phyloP scores from a whole-genome alignment of 2,113 vertebrate genomes.

The Paralichthys olivaceus region DNA sequence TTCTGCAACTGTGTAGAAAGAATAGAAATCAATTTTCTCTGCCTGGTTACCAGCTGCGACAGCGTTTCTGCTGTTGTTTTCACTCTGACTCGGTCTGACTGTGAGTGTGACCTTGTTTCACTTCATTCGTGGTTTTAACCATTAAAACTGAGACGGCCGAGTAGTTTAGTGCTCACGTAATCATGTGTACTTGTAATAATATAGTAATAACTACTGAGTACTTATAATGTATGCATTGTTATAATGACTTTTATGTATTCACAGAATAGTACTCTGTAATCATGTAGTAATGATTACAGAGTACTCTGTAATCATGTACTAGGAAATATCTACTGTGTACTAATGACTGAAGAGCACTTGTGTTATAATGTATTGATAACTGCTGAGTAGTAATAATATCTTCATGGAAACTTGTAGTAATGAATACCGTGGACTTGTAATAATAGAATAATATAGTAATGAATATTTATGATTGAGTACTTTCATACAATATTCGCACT shows the following conservation, averaged over 20 bases:
- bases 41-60: constrained; percentile 9
- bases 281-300: not conserved
- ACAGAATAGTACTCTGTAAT: too few relatives aligned
- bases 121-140: not conserved
- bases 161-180: not conserved
- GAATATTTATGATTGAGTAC: too few relatives aligned
- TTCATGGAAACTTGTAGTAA: too few relatives aligned
- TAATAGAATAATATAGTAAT: not conserved
- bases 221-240: too few relatives aligned
- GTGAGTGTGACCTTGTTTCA: not conserved
- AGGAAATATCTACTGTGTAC: too few relatives aligned
- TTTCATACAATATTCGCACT: not conserved
- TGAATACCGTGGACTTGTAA: not conserved
- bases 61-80: not conserved
- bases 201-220: not conserved
- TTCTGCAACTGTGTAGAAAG: not conserved
- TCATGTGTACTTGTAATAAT: not conserved
- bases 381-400: too few relatives aligned
- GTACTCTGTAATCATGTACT: too few relatives aligned
- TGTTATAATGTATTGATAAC: too few relatives aligned
- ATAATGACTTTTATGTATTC: too few relatives aligned
- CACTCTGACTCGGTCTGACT: not conserved
- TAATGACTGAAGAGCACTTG: too few relatives aligned
- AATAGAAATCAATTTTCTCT: constrained; percentile 1
- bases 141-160: not conserved